phyloP scores from a whole-genome alignment of 2,888 invertebrate species.

The Geotrupes spiniger region DNA sequence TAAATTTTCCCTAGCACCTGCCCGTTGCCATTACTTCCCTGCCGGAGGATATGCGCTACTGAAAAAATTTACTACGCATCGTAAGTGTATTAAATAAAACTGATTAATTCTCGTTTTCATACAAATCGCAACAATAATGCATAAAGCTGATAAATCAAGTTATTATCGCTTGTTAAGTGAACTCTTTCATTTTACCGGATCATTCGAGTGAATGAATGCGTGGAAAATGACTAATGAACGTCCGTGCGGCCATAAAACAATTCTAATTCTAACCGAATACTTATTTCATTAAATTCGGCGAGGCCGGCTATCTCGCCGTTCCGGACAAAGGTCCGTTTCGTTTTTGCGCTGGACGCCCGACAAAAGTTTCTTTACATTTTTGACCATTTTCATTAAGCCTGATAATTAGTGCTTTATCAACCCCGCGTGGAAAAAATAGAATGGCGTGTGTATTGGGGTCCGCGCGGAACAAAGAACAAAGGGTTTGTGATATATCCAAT shows the following conservation, averaged over 20 bases:
- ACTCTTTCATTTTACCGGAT: no score
- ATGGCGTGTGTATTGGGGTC: not conserved
- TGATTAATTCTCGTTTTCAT: no score
- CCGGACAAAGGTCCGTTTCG: not conserved
- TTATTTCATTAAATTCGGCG: not conserved
- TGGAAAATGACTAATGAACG: no score
- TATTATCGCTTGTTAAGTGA: no score
- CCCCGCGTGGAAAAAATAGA: not conserved
- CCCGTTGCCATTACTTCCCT: conserved; percentile 11
- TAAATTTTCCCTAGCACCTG: conserved; percentile 37
- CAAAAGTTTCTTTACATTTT: conserved; percentile 5
- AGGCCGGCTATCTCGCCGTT: not conserved
- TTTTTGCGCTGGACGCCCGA: not conserved
- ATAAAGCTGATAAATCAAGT: no score
- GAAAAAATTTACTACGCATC: no score
- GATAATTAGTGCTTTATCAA: conserved; percentile 7
- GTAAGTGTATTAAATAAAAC: no score
- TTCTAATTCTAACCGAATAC: no score
- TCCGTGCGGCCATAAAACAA: no score
- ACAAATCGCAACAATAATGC: no score
- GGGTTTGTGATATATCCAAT: conserved; percentile 2
- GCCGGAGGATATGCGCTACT: no score
- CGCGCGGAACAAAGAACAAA: conserved; percentile 2
- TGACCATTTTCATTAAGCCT: conserved; percentile 3
- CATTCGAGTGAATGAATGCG: no score